Evolutionary conservation across 1,140 invertebrate genomes (phyloP), one percentile per base, ranked within the genome.

Genomic region (Brachionus manjavacas): DNA sequence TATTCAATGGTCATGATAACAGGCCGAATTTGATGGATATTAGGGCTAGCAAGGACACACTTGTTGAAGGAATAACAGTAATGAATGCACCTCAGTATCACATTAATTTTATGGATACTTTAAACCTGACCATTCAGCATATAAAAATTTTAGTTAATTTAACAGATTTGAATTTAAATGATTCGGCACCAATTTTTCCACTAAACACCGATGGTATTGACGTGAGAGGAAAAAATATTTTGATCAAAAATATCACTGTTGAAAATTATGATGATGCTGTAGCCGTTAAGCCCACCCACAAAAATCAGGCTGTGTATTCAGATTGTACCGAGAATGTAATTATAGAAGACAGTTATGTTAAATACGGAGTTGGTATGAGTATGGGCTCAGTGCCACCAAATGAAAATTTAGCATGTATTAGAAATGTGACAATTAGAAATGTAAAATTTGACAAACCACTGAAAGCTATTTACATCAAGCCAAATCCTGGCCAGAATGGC

Each of bases 391-490:
- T 80, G 11, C 49, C 49, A 16, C 76, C 76, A 1, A 60, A 60
- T 39, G 4, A 23, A 20, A 8, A 60, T 6, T 60, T 35, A 12
- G 41, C 49, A 20, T 80, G 76, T 12, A 35, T 80, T 39, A 28
- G 28, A 39, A 80, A 80, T 60, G 52, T 80, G 4, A 80, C 76
- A 4, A 25, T 80, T 14, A 49, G 76, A 39, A 60, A 80, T 64
- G 39, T 39, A 39, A 64, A 31, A 39, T 60, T 80, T 35, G 49
- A 80, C n/a, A 80, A 7, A 11, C 49, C 76, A 39, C n/a, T 80
- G 9, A 80, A 80, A 64, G 76, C 49, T 2, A 80, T 80, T 20
- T 80, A 80, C 64, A 60, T 80, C 9, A 80, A 80, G 60, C 52
- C 76, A 39, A 60, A 60, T 41, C 76, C 76, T 16, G 76, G 76